Percentiles rank a stretch among this genome's conserved stretches.
Conservation (phyloP, 2,888 invertebrate species). For the Melanchra persicariae region DNA sequence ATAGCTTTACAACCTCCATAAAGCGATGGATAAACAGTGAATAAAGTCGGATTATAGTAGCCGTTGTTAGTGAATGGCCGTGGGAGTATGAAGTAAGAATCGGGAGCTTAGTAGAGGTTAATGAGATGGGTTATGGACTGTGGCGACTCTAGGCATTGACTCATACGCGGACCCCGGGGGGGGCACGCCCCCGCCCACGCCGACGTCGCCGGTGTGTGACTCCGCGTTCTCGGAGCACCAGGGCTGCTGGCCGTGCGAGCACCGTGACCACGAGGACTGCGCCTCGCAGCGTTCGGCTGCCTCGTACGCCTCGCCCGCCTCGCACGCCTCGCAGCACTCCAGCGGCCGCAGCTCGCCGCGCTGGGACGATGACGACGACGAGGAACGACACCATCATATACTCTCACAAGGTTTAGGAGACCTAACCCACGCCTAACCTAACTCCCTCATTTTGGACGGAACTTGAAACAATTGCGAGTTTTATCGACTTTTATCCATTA, state of each 20-base stretch:
- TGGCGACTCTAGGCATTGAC: constrained; percentile 84
- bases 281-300: constrained; percentile 82
- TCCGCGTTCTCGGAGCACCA: constrained; percentile 89
- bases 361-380: constrained; percentile 87
- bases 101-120: constrained; percentile 47
- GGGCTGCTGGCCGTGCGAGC: constrained; percentile 88
- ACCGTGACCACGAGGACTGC: constrained; percentile 83
- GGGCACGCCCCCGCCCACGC: constrained; percentile 87
- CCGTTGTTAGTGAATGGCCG: constrained; percentile 44
- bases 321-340: constrained; percentile 84
- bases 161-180: constrained; percentile 88
- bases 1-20: constrained; percentile 71
- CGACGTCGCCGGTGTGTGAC: constrained; percentile 88
- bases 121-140: constrained; percentile 66
- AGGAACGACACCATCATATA: constrained; percentile 83
- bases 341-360: constrained; percentile 88
- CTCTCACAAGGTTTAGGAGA: constrained; percentile 87
- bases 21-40: constrained; percentile 43
- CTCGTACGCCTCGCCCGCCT: constrained; percentile 82
- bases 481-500: constrained; percentile 34
- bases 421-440: constrained; percentile 67
- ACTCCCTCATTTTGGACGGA: constrained; percentile 66
- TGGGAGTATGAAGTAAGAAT: constrained; percentile 42
- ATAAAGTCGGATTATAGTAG: constrained; percentile 51
- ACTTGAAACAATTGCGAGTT: constrained; percentile 62